A percentile compares a stretch with the other conserved stretches of the same genome.
Evolutionary conservation across 1,140 invertebrate genomes (phyloP).

Genomic region (Dufourea novaeangliae): DNA sequence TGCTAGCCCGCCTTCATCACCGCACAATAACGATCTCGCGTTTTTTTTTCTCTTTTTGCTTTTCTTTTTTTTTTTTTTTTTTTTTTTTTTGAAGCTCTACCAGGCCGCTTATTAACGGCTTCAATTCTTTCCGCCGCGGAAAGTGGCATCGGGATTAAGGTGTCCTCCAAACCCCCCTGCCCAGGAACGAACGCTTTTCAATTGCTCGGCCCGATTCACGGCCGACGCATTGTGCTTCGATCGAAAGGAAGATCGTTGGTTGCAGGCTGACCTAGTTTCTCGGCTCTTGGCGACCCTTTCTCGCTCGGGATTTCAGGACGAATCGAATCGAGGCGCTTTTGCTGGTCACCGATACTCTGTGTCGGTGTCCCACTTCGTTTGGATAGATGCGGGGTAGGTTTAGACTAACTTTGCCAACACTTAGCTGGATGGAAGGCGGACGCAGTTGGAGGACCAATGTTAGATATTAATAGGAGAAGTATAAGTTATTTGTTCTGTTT

Average conservation of each 20-base stretch:
- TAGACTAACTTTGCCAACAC: too few relatives aligned
- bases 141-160: constrained; percentile 31
- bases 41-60: too few relatives aligned
- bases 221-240: constrained; percentile 10
- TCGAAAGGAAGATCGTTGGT: constrained; percentile 8
- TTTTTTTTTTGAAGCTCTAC: not conserved
- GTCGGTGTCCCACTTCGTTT: not conserved
- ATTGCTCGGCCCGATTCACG: constrained; percentile 7
- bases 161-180: not conserved
- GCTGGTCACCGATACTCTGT: not conserved
- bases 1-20: constrained; percentile 1
- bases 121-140: constrained; percentile 20
- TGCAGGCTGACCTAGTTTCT: constrained; percentile 11
- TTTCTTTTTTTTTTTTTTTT: too few relatives aligned
- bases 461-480: too few relatives aligned
- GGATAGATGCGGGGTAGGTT: not conserved
- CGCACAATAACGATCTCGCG: constrained; percentile 12
- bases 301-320: not conserved
- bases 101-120: constrained; percentile 35
- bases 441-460: too few relatives aligned
- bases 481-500: too few relatives aligned
- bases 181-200: constrained; percentile 1
- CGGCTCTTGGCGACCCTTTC: not conserved
- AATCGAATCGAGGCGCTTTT: not conserved
- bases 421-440: too few relatives aligned